Conservation (phyloP, 2,113 vertebrate genomes). For the Chaetodon auriga region DNA sequence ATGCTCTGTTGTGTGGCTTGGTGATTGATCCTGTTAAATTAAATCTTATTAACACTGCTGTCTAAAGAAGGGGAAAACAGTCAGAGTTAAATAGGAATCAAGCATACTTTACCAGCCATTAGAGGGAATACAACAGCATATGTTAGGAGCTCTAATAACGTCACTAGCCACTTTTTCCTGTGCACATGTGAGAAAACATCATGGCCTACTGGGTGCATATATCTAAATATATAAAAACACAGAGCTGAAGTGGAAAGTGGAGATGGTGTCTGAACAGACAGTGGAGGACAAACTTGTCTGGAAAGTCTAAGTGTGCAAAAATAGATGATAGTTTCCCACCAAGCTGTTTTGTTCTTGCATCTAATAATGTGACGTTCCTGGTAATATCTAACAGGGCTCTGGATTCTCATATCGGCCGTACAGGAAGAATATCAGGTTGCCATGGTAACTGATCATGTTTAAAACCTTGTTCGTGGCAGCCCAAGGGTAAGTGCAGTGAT, state of each 20-base stretch:
- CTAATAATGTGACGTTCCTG: background rate
- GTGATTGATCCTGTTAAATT: slow-evolving; percentile 34
- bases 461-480: slow-evolving; percentile 29
- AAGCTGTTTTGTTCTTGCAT: slow-evolving; percentile 10
- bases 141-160: background rate
- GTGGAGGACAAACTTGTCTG: background rate
- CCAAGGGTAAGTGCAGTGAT: slow-evolving; percentile 15
- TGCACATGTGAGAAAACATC: background rate
- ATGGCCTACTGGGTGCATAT: background rate
- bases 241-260: background rate
- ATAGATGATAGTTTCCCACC: background rate
- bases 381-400: slow-evolving; percentile 5
- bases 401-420: slow-evolving; percentile 1
- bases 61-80: background rate
- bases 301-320: background rate
- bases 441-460: slow-evolving; percentile 46
- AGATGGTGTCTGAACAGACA: background rate
- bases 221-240: background rate
- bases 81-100: background rate
- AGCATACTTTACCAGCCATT: background rate
- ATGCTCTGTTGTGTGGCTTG: slow-evolving; percentile 32
- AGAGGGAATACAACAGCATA: background rate
- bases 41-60: slow-evolving; percentile 19
- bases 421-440: slow-evolving; percentile 42
- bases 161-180: background rate